Conservation (phyloP, 2,888 invertebrate genomes). For the Acholoe squamosa region DNA sequence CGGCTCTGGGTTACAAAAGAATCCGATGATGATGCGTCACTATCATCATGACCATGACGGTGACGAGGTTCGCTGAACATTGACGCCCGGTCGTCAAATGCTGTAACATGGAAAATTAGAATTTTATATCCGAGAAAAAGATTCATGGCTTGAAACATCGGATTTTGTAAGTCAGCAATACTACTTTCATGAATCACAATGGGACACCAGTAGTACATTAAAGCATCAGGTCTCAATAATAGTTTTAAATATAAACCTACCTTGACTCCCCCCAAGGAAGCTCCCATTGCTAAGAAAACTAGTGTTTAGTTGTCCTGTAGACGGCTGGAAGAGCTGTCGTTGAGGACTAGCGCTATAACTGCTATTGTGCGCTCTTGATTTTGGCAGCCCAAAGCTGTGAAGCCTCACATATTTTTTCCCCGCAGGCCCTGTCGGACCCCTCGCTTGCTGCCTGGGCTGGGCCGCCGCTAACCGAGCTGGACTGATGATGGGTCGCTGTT, state of each 20-base stretch:
- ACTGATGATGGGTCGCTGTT: constrained; percentile 19
- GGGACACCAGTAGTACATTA: too few relatives aligned
- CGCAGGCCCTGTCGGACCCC: neutral
- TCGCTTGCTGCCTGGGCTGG: neutral
- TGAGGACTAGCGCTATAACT: neutral
- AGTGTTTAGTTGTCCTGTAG: neutral
- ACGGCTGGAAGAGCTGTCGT: neutral
- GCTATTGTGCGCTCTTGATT: neutral
- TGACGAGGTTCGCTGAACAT: constrained; percentile 44
- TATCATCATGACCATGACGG: neutral
- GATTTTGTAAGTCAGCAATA: too few relatives aligned
- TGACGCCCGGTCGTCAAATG: constrained; percentile 31
- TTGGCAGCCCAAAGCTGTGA: neutral
- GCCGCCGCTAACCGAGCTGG: neutral
- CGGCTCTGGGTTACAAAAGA: neutral
- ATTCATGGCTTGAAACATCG: too few relatives aligned
- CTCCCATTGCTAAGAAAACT: neutral
- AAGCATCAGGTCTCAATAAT: too few relatives aligned
- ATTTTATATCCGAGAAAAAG: neutral
- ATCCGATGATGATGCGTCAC: neutral
- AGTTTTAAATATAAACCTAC: neutral
- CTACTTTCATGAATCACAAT: too few relatives aligned
- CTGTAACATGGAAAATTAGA: neutral
- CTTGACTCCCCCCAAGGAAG: neutral
- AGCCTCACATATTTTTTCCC: neutral